phyloP scores from a whole-genome alignment of 2,888 invertebrate genomes.

The Cecidostiba fungosa region DNA sequence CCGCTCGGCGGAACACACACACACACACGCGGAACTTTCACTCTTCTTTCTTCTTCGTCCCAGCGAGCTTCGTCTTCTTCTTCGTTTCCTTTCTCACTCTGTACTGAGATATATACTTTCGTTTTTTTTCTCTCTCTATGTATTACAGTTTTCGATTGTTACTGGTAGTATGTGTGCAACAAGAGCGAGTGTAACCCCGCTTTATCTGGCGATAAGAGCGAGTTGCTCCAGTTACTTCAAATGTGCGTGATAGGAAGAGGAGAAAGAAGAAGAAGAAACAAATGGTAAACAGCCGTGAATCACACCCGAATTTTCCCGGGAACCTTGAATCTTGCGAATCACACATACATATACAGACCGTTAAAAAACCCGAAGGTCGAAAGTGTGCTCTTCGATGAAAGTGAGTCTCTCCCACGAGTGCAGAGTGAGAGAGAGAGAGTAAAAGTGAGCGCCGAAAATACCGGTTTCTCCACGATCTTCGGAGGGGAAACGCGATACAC shows the following conservation, averaged over 20 bases:
- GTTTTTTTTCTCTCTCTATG: not conserved
- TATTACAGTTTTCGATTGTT: not conserved
- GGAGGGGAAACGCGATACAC: not conserved
- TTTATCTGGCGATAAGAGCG: not conserved
- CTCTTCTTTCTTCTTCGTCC: slow-evolving; percentile 63
- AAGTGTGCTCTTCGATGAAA: slow-evolving; percentile 21
- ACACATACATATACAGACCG: not conserved
- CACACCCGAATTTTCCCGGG: not conserved
- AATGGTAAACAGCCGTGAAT: not conserved
- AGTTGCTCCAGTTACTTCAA: too few relatives aligned
- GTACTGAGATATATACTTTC: not conserved
- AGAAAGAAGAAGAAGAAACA: not conserved
- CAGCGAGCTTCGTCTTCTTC: not conserved
- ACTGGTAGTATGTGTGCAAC: not conserved
- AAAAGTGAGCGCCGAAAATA: slow-evolving; percentile 46
- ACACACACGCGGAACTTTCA: slow-evolving; percentile 69
- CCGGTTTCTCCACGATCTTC: slow-evolving; percentile 3
- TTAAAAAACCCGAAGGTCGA: slow-evolving; percentile 26
- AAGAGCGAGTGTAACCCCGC: not conserved
- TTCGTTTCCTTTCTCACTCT: not conserved
- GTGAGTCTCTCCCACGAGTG: not conserved
- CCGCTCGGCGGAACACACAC: slow-evolving; percentile 63
- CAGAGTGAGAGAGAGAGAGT: not conserved
- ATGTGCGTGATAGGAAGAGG: not conserved
- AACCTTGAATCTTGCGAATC: not conserved